Percentiles rank a stretch among this genome's conserved stretches.
These are phyloP conservation scores for Chymomyza amoena DNA, from an alignment of 2,888 invertebrate species.

Conservation along the genomic window DNA sequence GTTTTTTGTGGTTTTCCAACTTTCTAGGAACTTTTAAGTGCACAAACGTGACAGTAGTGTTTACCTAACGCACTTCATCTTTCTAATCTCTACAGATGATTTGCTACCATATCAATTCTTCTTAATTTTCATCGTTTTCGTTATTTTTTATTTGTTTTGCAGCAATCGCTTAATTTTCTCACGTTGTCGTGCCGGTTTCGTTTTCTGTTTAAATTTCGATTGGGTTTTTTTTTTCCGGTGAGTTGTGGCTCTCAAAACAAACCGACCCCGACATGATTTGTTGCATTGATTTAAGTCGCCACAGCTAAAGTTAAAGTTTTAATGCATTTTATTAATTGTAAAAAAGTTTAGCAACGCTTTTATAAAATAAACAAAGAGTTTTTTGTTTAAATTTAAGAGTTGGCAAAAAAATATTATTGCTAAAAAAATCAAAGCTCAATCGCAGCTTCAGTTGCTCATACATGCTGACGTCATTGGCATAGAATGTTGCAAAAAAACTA, in stretches of 20 bases:
- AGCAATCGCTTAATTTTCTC: constrained; percentile 35
- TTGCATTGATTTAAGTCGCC: constrained; percentile 32
- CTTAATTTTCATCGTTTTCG: neutral
- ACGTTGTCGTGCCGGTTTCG: constrained; percentile 51
- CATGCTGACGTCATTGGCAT: neutral
- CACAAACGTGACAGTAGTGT: constrained; percentile 51
- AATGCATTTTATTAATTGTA: constrained; percentile 6
- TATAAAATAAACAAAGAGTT: constrained; percentile 49
- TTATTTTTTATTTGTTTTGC: constrained; percentile 5
- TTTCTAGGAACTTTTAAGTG: constrained; percentile 58
- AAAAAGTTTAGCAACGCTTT: constrained; percentile 45
- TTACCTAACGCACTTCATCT: constrained; percentile 33
- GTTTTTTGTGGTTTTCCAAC: constrained; percentile 47
- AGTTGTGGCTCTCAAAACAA: constrained; percentile 12
- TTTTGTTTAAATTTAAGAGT: constrained; percentile 6
- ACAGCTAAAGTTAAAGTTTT: constrained; percentile 19
- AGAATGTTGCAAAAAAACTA: neutral
- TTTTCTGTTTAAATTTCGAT: constrained; percentile 33
- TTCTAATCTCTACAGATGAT: constrained; percentile 64
- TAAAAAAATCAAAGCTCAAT: constrained; percentile 14
- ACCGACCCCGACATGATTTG: constrained; percentile 43
- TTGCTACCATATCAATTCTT: constrained; percentile 33
- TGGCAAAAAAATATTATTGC: neutral
- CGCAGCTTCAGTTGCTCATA: too few relatives aligned
- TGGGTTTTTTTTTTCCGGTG: neutral